These are phyloP conservation scores for Danio kyathit DNA, from an alignment of 2,797 vertebrate genomes.

Conservation along the genomic window DNA sequence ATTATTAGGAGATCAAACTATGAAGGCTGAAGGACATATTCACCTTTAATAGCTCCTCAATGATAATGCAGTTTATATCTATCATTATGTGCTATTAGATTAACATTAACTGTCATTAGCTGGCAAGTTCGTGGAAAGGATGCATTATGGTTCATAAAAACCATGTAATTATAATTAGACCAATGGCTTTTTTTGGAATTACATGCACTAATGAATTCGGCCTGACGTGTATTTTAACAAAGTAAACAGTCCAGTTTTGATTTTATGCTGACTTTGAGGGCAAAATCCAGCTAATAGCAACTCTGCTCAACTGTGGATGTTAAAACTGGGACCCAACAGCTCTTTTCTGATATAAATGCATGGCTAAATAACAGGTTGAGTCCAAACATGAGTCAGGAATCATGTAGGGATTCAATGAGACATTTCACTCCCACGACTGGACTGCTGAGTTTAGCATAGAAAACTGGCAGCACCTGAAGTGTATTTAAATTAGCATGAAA, in stretches of 20 bases:
- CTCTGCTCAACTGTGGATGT: background rate
- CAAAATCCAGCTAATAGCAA: conserved; percentile 3
- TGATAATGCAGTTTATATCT: conserved; percentile 7
- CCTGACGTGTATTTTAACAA: background rate
- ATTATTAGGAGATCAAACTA: background rate
- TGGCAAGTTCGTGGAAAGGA: background rate
- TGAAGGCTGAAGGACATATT: background rate
- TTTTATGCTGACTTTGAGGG: background rate
- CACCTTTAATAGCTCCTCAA: background rate
- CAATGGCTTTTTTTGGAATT: background rate
- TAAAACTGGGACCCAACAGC: background rate
- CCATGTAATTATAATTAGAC: background rate
- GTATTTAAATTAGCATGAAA: conserved; percentile 1
- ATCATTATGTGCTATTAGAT: conserved; percentile 5
- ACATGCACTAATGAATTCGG: conserved; percentile 9
- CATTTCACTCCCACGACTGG: background rate
- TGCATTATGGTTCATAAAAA: conserved; percentile 3
- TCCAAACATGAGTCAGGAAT: conserved; percentile 25
- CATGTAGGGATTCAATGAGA: conserved; percentile 23
- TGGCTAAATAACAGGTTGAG: conserved; percentile 11
- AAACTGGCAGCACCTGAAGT: conserved; percentile 19
- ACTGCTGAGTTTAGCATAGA: conserved; percentile 19
- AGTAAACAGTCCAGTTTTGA: background rate
- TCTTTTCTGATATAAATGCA: background rate
- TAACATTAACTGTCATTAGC: conserved; percentile 1